Evolutionary conservation across 2,113 vertebrate genomes (phyloP).

Genomic region (Brachypodius melanocephalos): DNA sequence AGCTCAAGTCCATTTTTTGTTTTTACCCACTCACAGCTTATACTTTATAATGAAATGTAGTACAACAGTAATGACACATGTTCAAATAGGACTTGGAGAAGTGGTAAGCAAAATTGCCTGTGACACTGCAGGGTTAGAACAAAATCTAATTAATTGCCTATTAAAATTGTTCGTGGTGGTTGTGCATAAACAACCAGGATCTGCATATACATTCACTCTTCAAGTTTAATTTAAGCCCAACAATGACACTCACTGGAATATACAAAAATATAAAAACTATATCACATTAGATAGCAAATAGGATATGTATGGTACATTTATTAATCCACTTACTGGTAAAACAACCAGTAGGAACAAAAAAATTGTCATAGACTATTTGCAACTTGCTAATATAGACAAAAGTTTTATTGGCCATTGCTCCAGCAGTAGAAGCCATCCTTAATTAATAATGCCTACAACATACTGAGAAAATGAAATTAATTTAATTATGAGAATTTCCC

Average conservation of each 20-base stretch:
- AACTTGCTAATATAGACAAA: not conserved
- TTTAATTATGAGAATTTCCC: not conserved
- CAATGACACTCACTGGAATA: not conserved
- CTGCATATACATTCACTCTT: not conserved
- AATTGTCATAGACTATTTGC: not conserved
- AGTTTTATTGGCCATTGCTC: not conserved
- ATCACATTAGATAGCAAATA: not conserved
- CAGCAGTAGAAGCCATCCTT: not conserved
- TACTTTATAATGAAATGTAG: not conserved
- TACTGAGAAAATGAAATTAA: not conserved
- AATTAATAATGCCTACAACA: not conserved
- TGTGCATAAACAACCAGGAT: not conserved
- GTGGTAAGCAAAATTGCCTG: not conserved
- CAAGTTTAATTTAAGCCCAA: not conserved
- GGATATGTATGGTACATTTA: not conserved
- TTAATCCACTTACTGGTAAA: not conserved
- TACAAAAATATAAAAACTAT: not conserved
- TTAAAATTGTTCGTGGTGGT: not conserved
- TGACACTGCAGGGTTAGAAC: not conserved
- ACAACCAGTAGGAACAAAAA: not conserved
- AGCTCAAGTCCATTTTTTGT: not conserved
- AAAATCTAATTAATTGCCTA: constrained; percentile 2
- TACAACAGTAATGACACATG: not conserved
- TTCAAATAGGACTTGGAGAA: not conserved
- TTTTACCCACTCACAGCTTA: not conserved